A percentile compares a stretch with the other conserved stretches of the same genome.
These are phyloP conservation scores for Criorhina ranunculi DNA, from an alignment of 2,888 invertebrate species.

Conservation along the genomic window DNA sequence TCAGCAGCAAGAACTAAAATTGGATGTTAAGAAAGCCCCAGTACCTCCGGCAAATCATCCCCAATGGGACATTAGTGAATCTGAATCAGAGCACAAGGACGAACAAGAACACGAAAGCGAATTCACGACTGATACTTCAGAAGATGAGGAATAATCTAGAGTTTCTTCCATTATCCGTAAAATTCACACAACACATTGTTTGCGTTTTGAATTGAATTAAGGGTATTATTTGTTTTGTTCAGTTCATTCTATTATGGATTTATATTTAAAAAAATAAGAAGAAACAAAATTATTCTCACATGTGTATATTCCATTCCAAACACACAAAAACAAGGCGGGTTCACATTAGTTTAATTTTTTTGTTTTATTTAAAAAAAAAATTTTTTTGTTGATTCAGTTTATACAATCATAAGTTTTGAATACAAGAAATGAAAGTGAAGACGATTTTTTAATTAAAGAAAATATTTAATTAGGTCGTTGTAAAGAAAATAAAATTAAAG, in stretches of 20 bases:
- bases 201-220: slow-evolving; percentile 79
- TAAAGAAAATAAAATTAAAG: slow-evolving; percentile 50
- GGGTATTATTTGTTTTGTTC: slow-evolving; percentile 73
- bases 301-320: slow-evolving; percentile 75
- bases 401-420: slow-evolving; percentile 71
- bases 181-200: slow-evolving; percentile 63
- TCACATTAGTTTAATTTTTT: slow-evolving; percentile 14
- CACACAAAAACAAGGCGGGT: slow-evolving; percentile 48
- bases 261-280: slow-evolving; percentile 73
- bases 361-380: slow-evolving; percentile 19
- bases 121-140: slow-evolving; percentile 88
- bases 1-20: slow-evolving; percentile 96
- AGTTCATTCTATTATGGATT: slow-evolving; percentile 76
- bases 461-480: slow-evolving; percentile 66
- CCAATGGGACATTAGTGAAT: slow-evolving; percentile 99
- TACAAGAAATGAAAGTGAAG: slow-evolving; percentile 53
- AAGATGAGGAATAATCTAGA: slow-evolving; percentile 85
- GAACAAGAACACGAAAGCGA: slow-evolving; percentile 88
- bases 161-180: slow-evolving; percentile 66
- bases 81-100: slow-evolving; percentile 90
- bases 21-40: slow-evolving; percentile 98
- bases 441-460: slow-evolving; percentile 63
- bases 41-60: slow-evolving; percentile 96
- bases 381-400: slow-evolving; percentile 55
- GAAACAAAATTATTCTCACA: slow-evolving; percentile 61